Base-by-base conservation (phyloP, 2,888 invertebrate genomes). In the Macrophya annulata region DNA sequence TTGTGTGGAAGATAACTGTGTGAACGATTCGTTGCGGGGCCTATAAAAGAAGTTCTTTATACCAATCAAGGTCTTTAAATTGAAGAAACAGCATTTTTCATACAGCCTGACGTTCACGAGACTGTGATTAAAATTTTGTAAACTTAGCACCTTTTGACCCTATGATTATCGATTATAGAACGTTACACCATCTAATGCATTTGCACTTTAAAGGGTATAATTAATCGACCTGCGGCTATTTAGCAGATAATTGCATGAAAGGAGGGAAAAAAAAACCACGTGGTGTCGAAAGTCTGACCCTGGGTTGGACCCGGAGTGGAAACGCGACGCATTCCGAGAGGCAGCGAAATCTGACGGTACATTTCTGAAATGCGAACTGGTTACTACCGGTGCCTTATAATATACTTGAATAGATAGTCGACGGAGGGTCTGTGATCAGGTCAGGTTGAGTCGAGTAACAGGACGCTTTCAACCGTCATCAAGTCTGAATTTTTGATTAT, bases 271-370 rank as follows among this genome's bases (percentile, higher is more conserved):
- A 31, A 51, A 45, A 8, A n/a, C 9, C 51, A 51, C 55, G 9
- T 65, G 6, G 43, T 62, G 81, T 81, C 81, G 31, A 77, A 55
- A 43, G 62, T 62, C 45, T 25, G 65, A 81, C 51, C 55, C 31
- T 74, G 72, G 72, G 12, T n/a, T 45, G 72, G 43, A 65, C 62
- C 59, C 4, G 81, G n/a, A 12, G 21, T 62, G 62, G 62, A 59
- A 59, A 43, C 45, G 62, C 40, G 43, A 62, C 10, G 62, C 81
- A 65, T 81, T 81, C 65, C 65, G 40, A n/a, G 62, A 45, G 25
- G 40, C 81, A 81, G 81, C 81, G 81, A 81, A 43, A 81, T 21
- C 81, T 81, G 62, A 65, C 81, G 81, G 81, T 65, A 62, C 10
- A 37, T 81, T 81, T 59, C 43, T 40, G 65, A 81, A 45, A 81